Percentiles rank a stretch among this genome's conserved stretches.
phyloP scores from a whole-genome alignment of 2,797 vertebrate species.

The Etheostoma nigrum region DNA sequence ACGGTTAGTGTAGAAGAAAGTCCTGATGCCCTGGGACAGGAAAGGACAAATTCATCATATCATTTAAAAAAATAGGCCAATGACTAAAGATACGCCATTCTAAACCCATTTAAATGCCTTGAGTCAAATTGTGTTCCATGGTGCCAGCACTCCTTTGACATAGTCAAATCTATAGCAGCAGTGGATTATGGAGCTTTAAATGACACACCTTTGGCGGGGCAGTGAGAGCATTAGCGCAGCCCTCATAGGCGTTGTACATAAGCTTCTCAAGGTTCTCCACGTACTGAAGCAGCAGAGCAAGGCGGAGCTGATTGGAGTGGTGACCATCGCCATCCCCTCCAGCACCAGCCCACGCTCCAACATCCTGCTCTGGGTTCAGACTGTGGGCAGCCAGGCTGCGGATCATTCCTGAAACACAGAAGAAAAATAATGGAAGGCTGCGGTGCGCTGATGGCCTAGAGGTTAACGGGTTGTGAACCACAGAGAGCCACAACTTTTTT shows the following conservation, averaged over 20 bases:
- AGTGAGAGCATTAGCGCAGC: conserved; percentile 96
- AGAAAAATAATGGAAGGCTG: background rate
- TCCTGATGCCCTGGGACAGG: conserved; percentile 88
- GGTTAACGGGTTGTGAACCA: background rate
- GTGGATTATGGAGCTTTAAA: background rate
- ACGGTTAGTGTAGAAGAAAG: conserved; percentile 98
- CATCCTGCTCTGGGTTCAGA: conserved; percentile 95
- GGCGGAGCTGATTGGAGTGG: conserved; percentile 94
- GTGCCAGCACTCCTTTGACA: background rate
- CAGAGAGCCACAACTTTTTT: too few species aligned
- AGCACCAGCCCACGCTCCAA: conserved; percentile 91
- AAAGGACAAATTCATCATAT: background rate
- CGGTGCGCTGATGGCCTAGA: background rate
- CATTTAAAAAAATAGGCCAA: background rate
- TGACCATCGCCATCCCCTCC: conserved; percentile 94
- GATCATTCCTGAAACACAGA: conserved; percentile 89
- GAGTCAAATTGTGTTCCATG: background rate
- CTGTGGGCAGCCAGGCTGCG: conserved; percentile 96
- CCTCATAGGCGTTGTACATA: conserved; percentile 99
- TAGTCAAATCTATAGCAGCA: background rate
- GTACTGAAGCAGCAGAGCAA: conserved; percentile 96
- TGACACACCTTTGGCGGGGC: conserved; percentile 94
- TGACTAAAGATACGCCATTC: background rate
- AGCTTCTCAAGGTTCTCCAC: conserved; percentile 97
- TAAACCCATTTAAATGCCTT: background rate